Evolutionary conservation across 23 tunicate species (phyloP).

Genomic region (Trididemnum miniatum): DNA sequence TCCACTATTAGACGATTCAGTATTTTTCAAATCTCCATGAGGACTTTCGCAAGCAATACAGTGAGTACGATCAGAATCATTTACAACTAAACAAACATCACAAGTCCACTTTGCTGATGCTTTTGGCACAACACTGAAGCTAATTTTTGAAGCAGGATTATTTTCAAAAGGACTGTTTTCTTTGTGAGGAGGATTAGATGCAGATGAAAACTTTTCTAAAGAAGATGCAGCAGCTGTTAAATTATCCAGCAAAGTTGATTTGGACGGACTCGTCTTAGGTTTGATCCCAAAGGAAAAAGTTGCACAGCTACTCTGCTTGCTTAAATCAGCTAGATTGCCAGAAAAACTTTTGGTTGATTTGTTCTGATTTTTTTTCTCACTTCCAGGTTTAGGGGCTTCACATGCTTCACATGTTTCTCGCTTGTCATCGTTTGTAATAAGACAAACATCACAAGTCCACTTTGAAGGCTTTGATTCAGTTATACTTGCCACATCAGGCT

Average conservation of each 20-base stretch:
- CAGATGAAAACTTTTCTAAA: not conserved
- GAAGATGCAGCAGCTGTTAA: not conserved
- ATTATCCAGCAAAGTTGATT: not conserved
- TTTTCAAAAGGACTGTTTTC: not conserved
- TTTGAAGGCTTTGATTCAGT: not conserved
- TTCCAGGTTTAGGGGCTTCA: constrained; percentile 17
- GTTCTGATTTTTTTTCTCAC: not conserved
- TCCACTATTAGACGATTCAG: not conserved
- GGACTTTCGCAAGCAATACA: constrained; percentile 34
- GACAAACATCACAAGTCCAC: constrained; percentile 29
- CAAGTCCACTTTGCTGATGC: constrained; percentile 27
- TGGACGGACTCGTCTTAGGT: not conserved
- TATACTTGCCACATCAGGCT: too few relatives aligned
- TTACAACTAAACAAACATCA: constrained; percentile 25
- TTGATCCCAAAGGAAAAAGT: not conserved
- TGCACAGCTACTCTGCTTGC: not conserved
- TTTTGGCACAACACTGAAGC: not conserved
- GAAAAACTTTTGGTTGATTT: not conserved
- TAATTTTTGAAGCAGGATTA: not conserved
- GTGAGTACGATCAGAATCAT: constrained; percentile 4
- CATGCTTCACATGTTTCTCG: constrained; percentile 16
- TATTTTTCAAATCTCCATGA: not conserved
- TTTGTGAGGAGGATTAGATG: not conserved
- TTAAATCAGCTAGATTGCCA: not conserved
- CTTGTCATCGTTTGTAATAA: constrained; percentile 14